Base-by-base conservation (phyloP, 2,797 vertebrate genomes). In the Chromobotia macracanthus region DNA sequence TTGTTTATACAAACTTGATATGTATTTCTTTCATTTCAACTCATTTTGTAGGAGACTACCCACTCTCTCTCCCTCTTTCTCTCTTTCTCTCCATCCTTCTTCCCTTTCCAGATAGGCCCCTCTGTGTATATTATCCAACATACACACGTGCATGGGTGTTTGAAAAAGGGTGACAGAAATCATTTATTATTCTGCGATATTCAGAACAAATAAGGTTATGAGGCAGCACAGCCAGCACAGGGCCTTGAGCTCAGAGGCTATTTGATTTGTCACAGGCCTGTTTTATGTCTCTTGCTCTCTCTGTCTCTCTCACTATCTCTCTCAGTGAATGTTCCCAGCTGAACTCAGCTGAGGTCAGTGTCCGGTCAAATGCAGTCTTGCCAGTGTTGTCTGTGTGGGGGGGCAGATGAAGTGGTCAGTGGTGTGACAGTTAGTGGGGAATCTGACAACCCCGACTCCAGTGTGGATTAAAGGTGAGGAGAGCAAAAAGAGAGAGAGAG, bases 341-440 rank as follows among this genome's bases (percentile, higher is more conserved):
- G 82, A 70, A 81, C 67, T 51, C n/a, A 51, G 70, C 51, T 35
- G 77, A 83, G 85, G 82, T 84, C 84, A 81, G 73, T 53, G 66
- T 80, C 70, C 74, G 85, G 82, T 86, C 74, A 85, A 83, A 82
- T 41, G 81, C 64, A 81, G 79, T 75, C 21, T 76, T 72, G 73
- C 61, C 61, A 84, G 72, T 80, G 80, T 65, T 77, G n/a, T 55
- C 72, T n/a, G n/a, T n/a, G 55, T 44, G 77, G 53, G 80, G 55
- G 73, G 44, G 80, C 71, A 84, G 68, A 93, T 93, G 89, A 93
- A 93, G 90, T 91, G 92, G 91, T 93, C 92, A 92, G 87, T 77
- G 56, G 83, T 84, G 80, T 93, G 91, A 93, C 91, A 93, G 90
- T 89, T 87, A 86, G 82, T 86, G 81, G 88, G 80, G 86, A 87